Percentiles rank a stretch among this genome's conserved stretches.
These are phyloP conservation scores for Gonatopus flavifemur DNA, from an alignment of 1,140 invertebrate species.

Conservation along the genomic window DNA sequence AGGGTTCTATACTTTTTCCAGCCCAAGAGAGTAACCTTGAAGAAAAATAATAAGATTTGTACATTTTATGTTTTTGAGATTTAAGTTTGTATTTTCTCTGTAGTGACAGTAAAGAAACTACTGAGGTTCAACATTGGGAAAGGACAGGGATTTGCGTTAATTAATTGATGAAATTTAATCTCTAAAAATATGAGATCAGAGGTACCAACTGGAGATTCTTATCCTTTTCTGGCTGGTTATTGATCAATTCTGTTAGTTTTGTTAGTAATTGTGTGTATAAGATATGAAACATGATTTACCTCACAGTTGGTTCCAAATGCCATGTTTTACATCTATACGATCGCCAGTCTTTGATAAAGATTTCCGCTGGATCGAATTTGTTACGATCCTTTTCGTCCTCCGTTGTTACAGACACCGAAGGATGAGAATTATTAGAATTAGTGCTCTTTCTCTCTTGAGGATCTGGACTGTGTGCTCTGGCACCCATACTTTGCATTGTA, in stretches of 20 bases:
- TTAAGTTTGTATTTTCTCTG: too few relatives aligned
- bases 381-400: constrained; percentile 57
- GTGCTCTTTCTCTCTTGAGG: constrained; percentile 41
- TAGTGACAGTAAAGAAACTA: constrained; percentile 2
- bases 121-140: constrained; percentile 1
- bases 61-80: too few relatives aligned
- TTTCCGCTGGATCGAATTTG: constrained; percentile 61
- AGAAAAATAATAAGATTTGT: too few relatives aligned
- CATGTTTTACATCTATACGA: constrained; percentile 94
- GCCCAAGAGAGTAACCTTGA: constrained; percentile 88
- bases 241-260: too few relatives aligned
- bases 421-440: constrained; percentile 24
- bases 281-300: constrained; percentile 57
- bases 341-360: constrained; percentile 84
- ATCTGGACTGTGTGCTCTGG: constrained; percentile 56
- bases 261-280: too few relatives aligned
- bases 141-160: too few relatives aligned
- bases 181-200: too few relatives aligned
- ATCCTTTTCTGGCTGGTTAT: too few relatives aligned
- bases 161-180: too few relatives aligned
- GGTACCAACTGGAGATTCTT: too few relatives aligned
- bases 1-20: constrained; percentile 94
- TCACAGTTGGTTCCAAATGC: constrained; percentile 96
- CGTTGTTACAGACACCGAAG: constrained; percentile 26
- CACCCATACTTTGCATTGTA: constrained; percentile 42